Conservation (phyloP, 2,113 vertebrate genomes). For the Stigmatopora nigra region DNA sequence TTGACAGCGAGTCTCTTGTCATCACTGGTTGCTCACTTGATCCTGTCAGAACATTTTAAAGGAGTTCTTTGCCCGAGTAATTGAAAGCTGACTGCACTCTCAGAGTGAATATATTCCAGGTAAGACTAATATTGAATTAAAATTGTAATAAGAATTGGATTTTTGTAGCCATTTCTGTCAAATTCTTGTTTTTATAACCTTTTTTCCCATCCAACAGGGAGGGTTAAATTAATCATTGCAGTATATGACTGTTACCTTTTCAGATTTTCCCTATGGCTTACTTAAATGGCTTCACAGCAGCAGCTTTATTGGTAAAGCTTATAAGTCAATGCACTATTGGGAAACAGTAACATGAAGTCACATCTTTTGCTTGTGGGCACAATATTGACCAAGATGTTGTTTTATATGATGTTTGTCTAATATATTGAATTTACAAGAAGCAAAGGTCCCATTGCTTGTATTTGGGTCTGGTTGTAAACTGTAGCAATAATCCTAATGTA, state of each 20-base stretch:
- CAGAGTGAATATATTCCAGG: background rate
- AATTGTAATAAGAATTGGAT: background rate
- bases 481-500: background rate
- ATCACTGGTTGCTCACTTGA: conserved; percentile 19
- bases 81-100: conserved; percentile 11
- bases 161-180: background rate
- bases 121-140: conserved; percentile 2
- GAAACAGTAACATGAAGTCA: conserved; percentile 47
- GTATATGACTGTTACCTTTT: conserved; percentile 34
- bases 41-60: background rate
- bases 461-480: conserved; percentile 12
- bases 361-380: conserved; percentile 49
- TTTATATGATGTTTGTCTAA: conserved; percentile 11
- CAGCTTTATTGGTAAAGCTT: conserved; percentile 51
- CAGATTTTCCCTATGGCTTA: conserved; percentile 41
- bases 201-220: conserved; percentile 13
- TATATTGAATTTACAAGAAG: conserved; percentile 32
- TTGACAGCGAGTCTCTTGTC: conserved; percentile 2
- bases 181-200: conserved; percentile 13
- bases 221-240: conserved; percentile 19
- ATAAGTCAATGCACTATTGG: conserved; percentile 50
- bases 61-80: conserved; percentile 5
- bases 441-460: conserved; percentile 19
- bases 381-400: conserved; percentile 42
- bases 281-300: conserved; percentile 35